These are phyloP conservation scores for Melanostoma scalare DNA, from an alignment of 2,888 invertebrate genomes.

Conservation along the genomic window DNA sequence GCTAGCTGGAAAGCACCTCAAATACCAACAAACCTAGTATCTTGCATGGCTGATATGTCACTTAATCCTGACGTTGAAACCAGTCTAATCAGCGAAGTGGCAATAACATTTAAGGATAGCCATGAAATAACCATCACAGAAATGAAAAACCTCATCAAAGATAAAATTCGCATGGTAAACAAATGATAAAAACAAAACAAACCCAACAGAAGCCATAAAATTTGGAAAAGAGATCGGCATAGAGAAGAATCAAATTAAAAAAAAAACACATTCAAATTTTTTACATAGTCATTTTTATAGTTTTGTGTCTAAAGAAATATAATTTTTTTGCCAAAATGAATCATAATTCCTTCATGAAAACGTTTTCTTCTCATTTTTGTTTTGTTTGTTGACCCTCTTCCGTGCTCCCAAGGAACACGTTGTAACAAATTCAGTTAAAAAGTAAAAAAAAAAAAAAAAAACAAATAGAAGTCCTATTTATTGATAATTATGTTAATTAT, in stretches of 20 bases:
- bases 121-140: conserved; percentile 80
- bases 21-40: conserved; percentile 78
- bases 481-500: conserved; percentile 69
- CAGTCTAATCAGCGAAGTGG: conserved; percentile 79
- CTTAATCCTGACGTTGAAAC: conserved; percentile 80
- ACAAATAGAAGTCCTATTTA: conserved; percentile 56
- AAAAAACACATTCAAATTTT: conserved; percentile 34
- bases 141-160: conserved; percentile 80
- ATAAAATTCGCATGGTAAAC: conserved; percentile 81
- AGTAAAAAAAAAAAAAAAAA: conserved; percentile 3
- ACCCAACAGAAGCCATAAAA: conserved; percentile 10
- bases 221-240: conserved; percentile 21
- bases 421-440: conserved; percentile 43
- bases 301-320: conserved; percentile 55
- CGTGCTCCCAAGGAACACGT: conserved; percentile 36
- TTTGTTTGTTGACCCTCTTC: conserved; percentile 43
- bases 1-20: conserved; percentile 79
- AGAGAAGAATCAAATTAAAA: conserved; percentile 46
- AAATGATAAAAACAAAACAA: conserved; percentile 76
- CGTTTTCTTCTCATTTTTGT: conserved; percentile 37
- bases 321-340: conserved; percentile 60
- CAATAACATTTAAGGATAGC: conserved; percentile 80
- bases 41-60: conserved; percentile 81
- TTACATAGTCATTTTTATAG: conserved; percentile 40
- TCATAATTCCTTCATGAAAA: conserved; percentile 42